Evolutionary conservation across 2,888 invertebrate species (phyloP), one percentile per base, ranked within the genome.

Genomic region (Apomyelois bistriatella): DNA sequence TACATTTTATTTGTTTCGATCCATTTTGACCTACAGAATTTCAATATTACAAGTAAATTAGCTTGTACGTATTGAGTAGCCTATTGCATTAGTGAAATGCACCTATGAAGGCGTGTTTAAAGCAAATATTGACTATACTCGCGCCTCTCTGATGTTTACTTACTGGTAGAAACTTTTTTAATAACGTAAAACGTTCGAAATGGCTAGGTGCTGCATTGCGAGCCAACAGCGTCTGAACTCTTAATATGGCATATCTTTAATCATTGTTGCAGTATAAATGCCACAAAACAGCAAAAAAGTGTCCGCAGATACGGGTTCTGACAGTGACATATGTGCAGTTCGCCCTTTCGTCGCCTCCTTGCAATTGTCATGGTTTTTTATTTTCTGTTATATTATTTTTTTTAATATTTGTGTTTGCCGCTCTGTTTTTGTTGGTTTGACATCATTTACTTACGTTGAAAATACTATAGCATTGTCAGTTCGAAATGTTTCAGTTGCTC

Each of bases 291-390:
- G 73, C 74, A 80, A 84, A 86, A 85, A 82, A 77, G 74, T 74
- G 76, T 66, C 66, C 57, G 72, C 68, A 69, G 76, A 68, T 71
- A 64, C 72, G 76, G 82, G 70, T 67, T 64, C 65, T 84, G 88
- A 87, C 88, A 86, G 79, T 88, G 88, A 87, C 77, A 83, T 88
- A 88, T 86, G 82, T 78, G 75, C 66, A 70, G 67, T 68, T 76
- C 79, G 76, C 80, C 82, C 79, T 78, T 76, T 77, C 66, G 63
- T 70, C 75, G 72, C 79, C 74, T 74, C 64, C 72, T 69, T 74
- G 75, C 81, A 76, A 76, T 82, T 78, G 81, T 80, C 76, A 76
- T 76, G 68, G 63, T n/a, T 78, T 79, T 76, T 77, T 55, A 56
- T 77, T 77, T 73, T 65, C 71, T 72, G 72, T 72, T 35, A 15